Base-by-base conservation (phyloP, 2,888 invertebrate species). In the Ceriagrion tenellum region DNA sequence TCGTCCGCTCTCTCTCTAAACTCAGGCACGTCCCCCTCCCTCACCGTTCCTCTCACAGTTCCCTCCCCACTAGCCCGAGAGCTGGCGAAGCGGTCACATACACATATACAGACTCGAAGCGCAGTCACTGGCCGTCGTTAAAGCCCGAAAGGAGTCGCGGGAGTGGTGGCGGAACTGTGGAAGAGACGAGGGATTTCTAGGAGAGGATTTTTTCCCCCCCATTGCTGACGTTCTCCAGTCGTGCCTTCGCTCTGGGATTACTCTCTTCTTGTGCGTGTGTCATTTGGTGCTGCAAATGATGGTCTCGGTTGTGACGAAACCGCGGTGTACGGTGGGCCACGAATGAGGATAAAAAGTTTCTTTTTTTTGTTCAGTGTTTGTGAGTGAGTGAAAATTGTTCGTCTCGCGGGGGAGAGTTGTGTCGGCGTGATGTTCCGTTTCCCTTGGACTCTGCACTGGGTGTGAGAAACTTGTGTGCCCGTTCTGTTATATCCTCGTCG, bases 101-200 rank as follows among this genome's bases (percentile, higher is more conserved):
- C 69, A 81, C 81, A 81, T 35, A 35, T 35, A 81, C 81, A 35
- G 26, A n/a, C 69, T n/a, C 69, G 4, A 20, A 81, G 81, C 81
- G 81, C 81, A 81, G 81, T 81, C 81, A 81, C 81, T 81, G 81
- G 81, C 81, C 81, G 81, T 81, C 81, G 81, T 81, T 35, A 81
- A 81, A 81, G 81, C 81, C 81, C 81, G 81, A 35, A 35, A 13
- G 81, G 30, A 35, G 81, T 35, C 16, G 12, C n/a, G n/a, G 47
- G 30, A 81, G 81, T 81, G 69, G 47, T 47, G 47, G 47, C 47
- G 47, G 47, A 47, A 47, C 59, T 69, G 69, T 69, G 30, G 81
- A 81, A n/a, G 81, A 81, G 35, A 16, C 13, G 81, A 26, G 35
- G 13, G 16, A 81, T 35, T 35, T 10, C 12, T 12, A 10, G 18